Base-by-base conservation (phyloP, 2,113 vertebrate genomes). In the Eretmochelys imbricata region DNA sequence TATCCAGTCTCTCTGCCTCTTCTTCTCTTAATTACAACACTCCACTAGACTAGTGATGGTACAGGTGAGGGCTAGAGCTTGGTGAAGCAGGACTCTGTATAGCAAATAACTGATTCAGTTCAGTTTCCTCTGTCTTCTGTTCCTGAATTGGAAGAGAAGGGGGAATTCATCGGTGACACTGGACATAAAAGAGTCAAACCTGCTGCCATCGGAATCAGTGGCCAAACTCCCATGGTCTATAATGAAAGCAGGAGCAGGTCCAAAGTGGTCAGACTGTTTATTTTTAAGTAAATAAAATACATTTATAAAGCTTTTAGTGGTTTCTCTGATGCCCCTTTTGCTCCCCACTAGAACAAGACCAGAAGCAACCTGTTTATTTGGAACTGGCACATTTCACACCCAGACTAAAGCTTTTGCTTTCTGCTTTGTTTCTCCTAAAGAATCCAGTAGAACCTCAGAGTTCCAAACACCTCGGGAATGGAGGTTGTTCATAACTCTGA, bases 241-340 rank as follows among this genome's bases (percentile, higher is more conserved):
- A 86, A 85, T 90, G 93, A 91, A 76, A 83, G 75, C 25, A 85
- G 76, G 80, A 89, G 29, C 85, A 85, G 48, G 72, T 90, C 89
- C 82, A 85, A 82, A 94, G 80, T 89, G 55, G 80, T 81, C n/a
- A 80, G 59, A 57, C 91, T 78, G 51, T 88, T 95, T 90, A 89
- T 78, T 90, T 90, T 46, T 46, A 46, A 76, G 50, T 38, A 38
- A 83, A 42, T 38, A 31, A 87, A 95, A 90, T 87, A 89, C 82
- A 86, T 87, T 80, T 94, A 91, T 92, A 93, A 93, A 82, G 53
- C 85, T 93, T 84, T 92, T 84, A 85, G 79, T 87, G 82, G 85
- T 89, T 89, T 91, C 87, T 95, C 59, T 65, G 14, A 54, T 53
- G 3, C 16, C 84, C 84, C n/a, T 87, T 94, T 59, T 81, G n/a